phyloP scores from a whole-genome alignment of 2,888 invertebrate genomes.

The Cheiracanthium punctorium region DNA sequence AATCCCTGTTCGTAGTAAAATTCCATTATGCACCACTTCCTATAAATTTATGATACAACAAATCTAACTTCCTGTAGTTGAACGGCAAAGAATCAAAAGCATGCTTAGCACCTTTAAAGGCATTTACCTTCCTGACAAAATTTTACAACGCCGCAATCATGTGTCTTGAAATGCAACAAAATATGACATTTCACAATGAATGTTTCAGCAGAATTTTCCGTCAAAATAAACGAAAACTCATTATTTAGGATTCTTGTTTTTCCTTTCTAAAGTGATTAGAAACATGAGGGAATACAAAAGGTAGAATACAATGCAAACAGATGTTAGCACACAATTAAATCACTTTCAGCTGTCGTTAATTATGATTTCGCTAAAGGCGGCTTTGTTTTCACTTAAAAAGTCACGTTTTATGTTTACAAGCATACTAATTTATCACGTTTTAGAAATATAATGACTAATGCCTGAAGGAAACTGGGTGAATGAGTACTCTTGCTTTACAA shows the following conservation, averaged over 20 bases:
- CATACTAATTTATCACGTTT: constrained; percentile 4
- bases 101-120: no score
- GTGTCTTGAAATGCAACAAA: neutral
- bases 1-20: no score
- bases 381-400: neutral
- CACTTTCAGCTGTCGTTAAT: constrained; percentile 3
- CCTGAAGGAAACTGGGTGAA: neutral
- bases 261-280: neutral
- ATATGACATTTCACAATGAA: neutral
- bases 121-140: no score
- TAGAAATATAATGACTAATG: neutral
- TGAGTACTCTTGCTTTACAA: neutral
- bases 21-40: no score
- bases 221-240: neutral
- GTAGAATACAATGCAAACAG: neutral
- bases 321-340: neutral
- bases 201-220: neutral
- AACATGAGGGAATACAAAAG: neutral
- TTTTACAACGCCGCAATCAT: no score
- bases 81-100: no score
- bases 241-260: neutral
- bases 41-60: no score
- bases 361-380: neutral
- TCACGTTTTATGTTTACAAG: constrained; percentile 1
- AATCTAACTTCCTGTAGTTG: no score